phyloP scores from a whole-genome alignment of 2,797 vertebrate genomes.

The Gallinago solitaria region DNA sequence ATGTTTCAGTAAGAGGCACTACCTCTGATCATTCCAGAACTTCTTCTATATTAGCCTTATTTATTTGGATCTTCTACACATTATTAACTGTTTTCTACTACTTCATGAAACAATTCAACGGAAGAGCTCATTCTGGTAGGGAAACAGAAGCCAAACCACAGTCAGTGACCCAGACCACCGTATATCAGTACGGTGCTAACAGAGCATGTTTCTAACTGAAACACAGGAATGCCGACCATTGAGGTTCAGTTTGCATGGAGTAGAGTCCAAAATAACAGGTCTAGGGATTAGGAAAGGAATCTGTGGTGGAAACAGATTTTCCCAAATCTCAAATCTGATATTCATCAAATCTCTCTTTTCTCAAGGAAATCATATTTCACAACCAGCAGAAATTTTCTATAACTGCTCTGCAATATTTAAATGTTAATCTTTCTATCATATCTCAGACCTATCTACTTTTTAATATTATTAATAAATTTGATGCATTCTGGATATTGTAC shows the following conservation, averaged over 20 bases:
- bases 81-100: neutral
- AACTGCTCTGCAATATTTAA: neutral
- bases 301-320: neutral
- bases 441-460: neutral
- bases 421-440: neutral
- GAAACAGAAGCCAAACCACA: neutral
- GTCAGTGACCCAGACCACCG: neutral
- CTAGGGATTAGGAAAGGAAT: neutral
- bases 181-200: too few relatives aligned
- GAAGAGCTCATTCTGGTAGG: neutral
- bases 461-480: neutral
- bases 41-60: neutral
- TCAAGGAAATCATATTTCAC: neutral
- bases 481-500: neutral
- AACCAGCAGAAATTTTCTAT: neutral
- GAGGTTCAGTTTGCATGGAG: neutral
- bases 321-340: neutral
- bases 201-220: neutral
- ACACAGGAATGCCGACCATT: rapidly evolving
- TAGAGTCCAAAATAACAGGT: neutral
- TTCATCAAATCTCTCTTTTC: neutral
- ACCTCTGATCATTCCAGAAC: neutral
- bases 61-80: neutral
- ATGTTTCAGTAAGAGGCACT: neutral
- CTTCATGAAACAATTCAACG: neutral